These are phyloP conservation scores for Upupa epops DNA, from an alignment of 2,113 vertebrate genomes.

Conservation along the genomic window DNA sequence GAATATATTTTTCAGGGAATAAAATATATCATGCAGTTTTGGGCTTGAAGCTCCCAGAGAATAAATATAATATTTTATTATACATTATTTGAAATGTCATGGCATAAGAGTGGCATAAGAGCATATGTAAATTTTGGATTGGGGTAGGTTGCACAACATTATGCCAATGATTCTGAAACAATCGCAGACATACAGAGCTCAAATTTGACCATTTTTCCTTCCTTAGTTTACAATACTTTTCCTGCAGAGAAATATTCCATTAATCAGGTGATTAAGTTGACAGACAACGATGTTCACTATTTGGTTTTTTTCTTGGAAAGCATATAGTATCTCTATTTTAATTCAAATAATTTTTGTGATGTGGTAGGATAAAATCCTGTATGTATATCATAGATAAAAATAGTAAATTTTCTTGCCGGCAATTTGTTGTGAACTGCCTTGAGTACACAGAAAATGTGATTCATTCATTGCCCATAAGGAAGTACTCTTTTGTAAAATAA, in stretches of 20 bases:
- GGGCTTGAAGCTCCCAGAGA: not conserved
- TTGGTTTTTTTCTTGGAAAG: not conserved
- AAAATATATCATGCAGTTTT: not conserved
- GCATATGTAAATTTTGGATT: not conserved
- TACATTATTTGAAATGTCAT: not conserved
- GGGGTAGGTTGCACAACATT: not conserved
- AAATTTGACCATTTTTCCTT: not conserved
- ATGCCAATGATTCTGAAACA: not conserved
- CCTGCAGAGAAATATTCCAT: not conserved
- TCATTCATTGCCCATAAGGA: not conserved
- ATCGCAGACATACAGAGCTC: not conserved
- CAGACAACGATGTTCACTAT: not conserved
- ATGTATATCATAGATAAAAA: not conserved
- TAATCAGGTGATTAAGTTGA: not conserved
- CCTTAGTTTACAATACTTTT: not conserved
- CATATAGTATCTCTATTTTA: not conserved
- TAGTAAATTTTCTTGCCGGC: not conserved
- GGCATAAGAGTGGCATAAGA: not conserved
- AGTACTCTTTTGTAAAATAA: slow-evolving; percentile 49
- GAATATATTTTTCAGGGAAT: not conserved
- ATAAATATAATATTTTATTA: not conserved
- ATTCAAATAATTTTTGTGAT: not conserved
- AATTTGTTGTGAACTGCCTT: not conserved
- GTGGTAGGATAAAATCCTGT: not conserved
- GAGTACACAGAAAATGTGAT: not conserved